Evolutionary conservation across 2,113 vertebrate species (phyloP), one percentile per base, ranked within the genome.

Genomic region (Protomyctophum bolini): DNA sequence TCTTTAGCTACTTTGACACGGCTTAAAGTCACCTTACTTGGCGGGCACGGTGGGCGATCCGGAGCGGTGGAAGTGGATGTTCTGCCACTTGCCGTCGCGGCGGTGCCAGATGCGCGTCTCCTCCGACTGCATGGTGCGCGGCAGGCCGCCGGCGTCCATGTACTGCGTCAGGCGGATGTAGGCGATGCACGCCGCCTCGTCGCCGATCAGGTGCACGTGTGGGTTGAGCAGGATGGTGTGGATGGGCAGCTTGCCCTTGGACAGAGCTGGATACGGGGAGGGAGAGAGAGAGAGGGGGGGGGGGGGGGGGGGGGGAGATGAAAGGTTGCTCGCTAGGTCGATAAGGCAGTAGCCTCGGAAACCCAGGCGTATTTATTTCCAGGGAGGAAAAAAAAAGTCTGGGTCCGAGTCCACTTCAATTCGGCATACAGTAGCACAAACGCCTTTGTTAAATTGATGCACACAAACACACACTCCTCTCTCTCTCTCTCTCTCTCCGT

Each of bases 191-290:
- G 97, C 97, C 0, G 96, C 97, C 0, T 99, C 97, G 0, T 99
- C 97, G 0, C 97, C 97, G 48, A 99, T 95, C 58, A 99, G 93
- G 85, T 99, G 97, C 12, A 98, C 97, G 0, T 99, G 97, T 0
- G 97, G 97, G 82, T 98, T 99, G 77, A 99, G 93, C 87, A 98
- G 94, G 84, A 98, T 98, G 15, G 97, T 99, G 90, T 99, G 97
- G 88, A 99, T 93, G 0, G 96, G 95, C 77, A 94, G 96, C 82
- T 94, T 95, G 68, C 90, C 91, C 87, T 97, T 98, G 72, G 96
- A 95, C 78, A 98, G 90, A 85, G 95, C 97, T 99, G 82, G 7
- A 73, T n/a, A n/a, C n/a, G n/a, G n/a, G n/a, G 41, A 66, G 11
- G 0, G 1, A 6, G 66, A 33, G 72, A 61, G 66, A 6, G 41